Evolutionary conservation across 2,113 vertebrate species (phyloP).

Genomic region (Malurus melanocephalus): DNA sequence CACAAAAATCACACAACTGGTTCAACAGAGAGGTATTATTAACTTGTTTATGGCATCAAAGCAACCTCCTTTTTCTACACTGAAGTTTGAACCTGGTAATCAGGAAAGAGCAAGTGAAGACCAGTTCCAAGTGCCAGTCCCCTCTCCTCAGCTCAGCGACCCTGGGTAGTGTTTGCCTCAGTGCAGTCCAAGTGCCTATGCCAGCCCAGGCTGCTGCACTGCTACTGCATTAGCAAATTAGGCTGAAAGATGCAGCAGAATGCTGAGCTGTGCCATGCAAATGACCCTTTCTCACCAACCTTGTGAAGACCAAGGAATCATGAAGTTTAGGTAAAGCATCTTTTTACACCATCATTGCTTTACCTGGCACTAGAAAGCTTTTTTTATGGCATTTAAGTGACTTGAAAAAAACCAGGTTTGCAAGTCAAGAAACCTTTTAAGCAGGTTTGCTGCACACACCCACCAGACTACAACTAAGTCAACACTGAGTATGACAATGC

Average conservation of each 20-base stretch:
- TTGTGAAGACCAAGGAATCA: background rate
- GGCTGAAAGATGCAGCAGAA: background rate
- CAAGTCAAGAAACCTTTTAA: background rate
- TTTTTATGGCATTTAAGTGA: background rate
- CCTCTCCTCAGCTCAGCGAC: background rate
- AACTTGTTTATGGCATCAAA: background rate
- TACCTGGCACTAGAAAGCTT: background rate
- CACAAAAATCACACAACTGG: background rate
- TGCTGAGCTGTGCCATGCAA: fast-evolving
- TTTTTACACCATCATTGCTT: background rate
- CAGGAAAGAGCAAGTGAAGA: background rate
- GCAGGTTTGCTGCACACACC: background rate
- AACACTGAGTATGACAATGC: fast-evolving
- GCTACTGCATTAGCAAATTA: background rate
- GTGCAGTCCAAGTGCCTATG: background rate
- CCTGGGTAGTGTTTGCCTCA: fast-evolving
- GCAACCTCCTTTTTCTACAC: background rate
- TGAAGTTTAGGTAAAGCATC: background rate
- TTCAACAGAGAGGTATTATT: background rate
- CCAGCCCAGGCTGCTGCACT: background rate
- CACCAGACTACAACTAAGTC: background rate
- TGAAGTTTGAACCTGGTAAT: background rate
- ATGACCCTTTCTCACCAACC: background rate
- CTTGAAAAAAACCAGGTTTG: background rate
- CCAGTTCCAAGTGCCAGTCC: background rate